Conservation (phyloP, 2,888 invertebrate species). For the Azorinus chamasolen region DNA sequence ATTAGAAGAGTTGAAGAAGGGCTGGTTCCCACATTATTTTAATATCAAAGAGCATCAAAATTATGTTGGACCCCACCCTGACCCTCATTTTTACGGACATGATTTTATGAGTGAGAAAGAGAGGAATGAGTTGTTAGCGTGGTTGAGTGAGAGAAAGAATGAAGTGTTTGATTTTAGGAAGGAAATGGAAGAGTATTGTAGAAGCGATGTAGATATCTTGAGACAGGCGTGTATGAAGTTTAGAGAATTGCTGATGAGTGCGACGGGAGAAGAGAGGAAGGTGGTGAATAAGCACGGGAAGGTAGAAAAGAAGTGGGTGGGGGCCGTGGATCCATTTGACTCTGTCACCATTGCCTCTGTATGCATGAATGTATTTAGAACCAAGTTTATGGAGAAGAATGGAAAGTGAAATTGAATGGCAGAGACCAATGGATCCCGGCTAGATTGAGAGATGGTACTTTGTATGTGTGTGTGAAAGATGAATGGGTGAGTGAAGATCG, state of each 20-base stretch:
- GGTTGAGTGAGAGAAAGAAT: constrained; percentile 23
- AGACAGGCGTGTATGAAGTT: constrained; percentile 40
- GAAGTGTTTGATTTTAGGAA: constrained; percentile 49
- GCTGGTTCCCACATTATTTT: constrained; percentile 38
- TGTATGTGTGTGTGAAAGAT: too few species aligned
- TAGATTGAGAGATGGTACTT: too few species aligned
- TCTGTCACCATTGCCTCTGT: constrained; percentile 47
- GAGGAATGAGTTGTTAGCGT: constrained; percentile 30
- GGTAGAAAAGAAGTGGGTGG: constrained; percentile 17
- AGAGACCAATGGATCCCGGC: too few species aligned
- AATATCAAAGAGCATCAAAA: constrained; percentile 50
- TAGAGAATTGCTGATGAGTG: constrained; percentile 30
- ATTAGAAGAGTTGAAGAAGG: constrained; percentile 47
- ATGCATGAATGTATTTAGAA: constrained; percentile 44
- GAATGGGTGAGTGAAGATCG: constrained; percentile 22
- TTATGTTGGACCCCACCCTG: constrained; percentile 35
- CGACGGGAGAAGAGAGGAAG: too few species aligned
- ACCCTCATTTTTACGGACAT: constrained; percentile 23
- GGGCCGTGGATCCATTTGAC: constrained; percentile 42
- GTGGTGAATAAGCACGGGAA: constrained; percentile 4
- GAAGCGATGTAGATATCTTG: constrained; percentile 50
- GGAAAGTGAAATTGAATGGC: constrained; percentile 26
- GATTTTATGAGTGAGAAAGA: constrained; percentile 36
- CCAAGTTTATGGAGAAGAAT: constrained; percentile 44
- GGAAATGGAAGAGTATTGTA: constrained; percentile 54